Base-by-base conservation (phyloP, 2,888 invertebrate genomes). In the Stenotaenia linearis region DNA sequence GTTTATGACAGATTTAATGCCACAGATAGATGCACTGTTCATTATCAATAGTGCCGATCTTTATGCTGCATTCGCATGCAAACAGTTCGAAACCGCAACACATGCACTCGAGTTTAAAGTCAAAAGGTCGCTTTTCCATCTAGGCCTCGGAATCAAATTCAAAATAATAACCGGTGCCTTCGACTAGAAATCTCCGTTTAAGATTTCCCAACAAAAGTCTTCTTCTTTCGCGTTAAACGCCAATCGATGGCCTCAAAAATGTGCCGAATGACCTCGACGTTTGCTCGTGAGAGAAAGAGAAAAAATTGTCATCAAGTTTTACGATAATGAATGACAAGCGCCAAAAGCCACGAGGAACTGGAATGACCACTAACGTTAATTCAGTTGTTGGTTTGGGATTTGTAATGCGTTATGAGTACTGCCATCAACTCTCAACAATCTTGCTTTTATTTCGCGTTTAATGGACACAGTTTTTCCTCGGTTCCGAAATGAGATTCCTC, bases 21-120 rank as follows among this genome's bases (percentile, higher is more conserved):
- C 25, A 23, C 25, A 61, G 25, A 61, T 61, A 61, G 61, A 61
- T 28, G 61, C 61, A 61, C 5, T 61, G 25, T 23, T 23, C 61
- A 61, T 61, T 61, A 61, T 61, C 61, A 61, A 61, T 61, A 61
- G 25, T 61, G 61, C 61, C 28, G 61, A 61, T 61, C 61, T 61
- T 61, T 61, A 61, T 61, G 61, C 61, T 25, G 25, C 61, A 61
- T 61, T 61, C 61, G 61, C 61, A 61, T 61, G 61, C 61, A 61
- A 61, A 61, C 61, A 45, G 45, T 45, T 45, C 45, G 45, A 45
- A 45, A 45, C 45, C 45, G 45, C 45, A 45, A 45, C 45, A 45
- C 45, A 15, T 45, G 45, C 61, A 28, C 61, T 25, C 23, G 15
- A 23, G 9, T 61, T 61, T 61, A 61, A 61, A 61, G 61, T 61